phyloP scores from a whole-genome alignment of 2,797 vertebrate species.

The Rhadinocentrus ornatus region DNA sequence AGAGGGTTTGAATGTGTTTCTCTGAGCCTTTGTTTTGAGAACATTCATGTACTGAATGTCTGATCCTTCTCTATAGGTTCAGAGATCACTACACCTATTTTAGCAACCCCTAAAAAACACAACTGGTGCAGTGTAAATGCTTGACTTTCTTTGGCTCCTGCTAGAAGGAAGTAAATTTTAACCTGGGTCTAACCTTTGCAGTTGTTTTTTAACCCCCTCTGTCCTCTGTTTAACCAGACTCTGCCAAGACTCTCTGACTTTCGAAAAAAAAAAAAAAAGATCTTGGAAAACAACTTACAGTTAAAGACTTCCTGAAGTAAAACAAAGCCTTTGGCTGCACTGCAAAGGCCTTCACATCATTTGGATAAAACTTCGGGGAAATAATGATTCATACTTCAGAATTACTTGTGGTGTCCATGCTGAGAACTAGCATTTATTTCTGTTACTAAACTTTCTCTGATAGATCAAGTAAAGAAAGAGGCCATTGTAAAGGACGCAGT shows the following conservation, averaged over 20 bases:
- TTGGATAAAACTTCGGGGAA: slow-evolving; percentile 15
- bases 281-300: neutral
- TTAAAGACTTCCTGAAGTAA: slow-evolving; percentile 18
- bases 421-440: slow-evolving; percentile 5
- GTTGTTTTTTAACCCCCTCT: neutral
- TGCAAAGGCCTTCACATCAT: slow-evolving; percentile 18
- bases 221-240: neutral
- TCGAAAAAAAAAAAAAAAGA: too few relatives aligned
- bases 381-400: neutral
- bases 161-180: slow-evolving; percentile 5
- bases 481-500: slow-evolving; percentile 25
- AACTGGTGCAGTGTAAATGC: slow-evolving; percentile 1
- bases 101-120: slow-evolving; percentile 21
- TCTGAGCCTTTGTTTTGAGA: slow-evolving; percentile 16
- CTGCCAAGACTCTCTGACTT: neutral
- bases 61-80: slow-evolving; percentile 36
- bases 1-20: slow-evolving; percentile 1
- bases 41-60: slow-evolving; percentile 30
- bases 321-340: neutral
- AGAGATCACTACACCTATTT: slow-evolving; percentile 36
- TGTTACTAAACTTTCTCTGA: slow-evolving; percentile 3
- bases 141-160: slow-evolving; percentile 21
- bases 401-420: neutral
- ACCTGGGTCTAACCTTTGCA: slow-evolving; percentile 11
- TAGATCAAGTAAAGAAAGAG: slow-evolving; percentile 39